phyloP scores from a whole-genome alignment of 2,888 invertebrate genomes.

The Mythimna loreyi region DNA sequence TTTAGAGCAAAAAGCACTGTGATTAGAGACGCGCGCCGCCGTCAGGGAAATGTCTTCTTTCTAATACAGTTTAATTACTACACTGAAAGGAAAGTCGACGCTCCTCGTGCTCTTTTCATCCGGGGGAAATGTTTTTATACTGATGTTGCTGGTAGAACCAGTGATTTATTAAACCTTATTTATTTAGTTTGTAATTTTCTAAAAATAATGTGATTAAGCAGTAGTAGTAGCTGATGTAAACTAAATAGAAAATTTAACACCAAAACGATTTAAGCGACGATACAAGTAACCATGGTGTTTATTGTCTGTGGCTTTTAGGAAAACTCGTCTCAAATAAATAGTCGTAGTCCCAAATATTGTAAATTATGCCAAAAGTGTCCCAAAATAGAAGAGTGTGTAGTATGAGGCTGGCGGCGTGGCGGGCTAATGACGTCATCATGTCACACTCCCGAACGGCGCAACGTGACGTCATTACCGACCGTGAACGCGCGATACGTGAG shows the following conservation, averaged over 20 bases:
- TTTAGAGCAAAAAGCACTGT: neutral
- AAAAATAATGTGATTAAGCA: neutral
- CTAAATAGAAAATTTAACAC: too few relatives aligned
- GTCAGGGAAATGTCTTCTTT: neutral
- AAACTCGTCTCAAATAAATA: too few relatives aligned
- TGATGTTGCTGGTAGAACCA: neutral
- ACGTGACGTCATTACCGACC: slow-evolving; percentile 7
- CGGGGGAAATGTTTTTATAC: neutral
- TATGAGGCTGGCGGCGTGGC: neutral
- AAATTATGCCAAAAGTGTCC: too few relatives aligned
- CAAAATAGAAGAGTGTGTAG: neutral
- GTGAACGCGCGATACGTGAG: neutral
- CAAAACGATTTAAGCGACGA: too few relatives aligned
- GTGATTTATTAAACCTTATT: neutral
- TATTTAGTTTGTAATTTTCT: too few relatives aligned
- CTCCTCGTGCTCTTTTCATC: neutral
- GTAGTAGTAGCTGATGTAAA: too few relatives aligned
- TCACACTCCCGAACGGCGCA: neutral
- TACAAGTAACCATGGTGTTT: too few relatives aligned
- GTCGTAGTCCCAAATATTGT: too few relatives aligned
- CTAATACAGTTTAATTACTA: neutral
- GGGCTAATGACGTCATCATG: slow-evolving; percentile 26
- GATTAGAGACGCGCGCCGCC: neutral
- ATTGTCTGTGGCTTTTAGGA: too few relatives aligned
- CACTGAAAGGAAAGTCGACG: neutral